Conservation (phyloP, 2,888 invertebrate genomes). For the Microplitis manilae region DNA sequence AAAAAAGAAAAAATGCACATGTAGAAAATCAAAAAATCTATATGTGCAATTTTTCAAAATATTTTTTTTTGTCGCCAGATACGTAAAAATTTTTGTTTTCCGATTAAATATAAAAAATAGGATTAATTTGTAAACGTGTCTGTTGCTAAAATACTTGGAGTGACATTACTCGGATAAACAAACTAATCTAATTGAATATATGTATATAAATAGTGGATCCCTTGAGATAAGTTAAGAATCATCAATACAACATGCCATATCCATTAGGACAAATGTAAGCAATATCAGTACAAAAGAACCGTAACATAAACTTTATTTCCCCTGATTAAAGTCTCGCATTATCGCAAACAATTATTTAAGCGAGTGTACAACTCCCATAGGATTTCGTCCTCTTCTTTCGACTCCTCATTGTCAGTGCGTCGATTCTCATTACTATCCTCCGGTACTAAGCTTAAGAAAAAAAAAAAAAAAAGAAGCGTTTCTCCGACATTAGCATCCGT, state of each 20-base stretch:
- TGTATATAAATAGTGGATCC: conserved; percentile 21
- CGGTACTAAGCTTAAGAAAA: background rate
- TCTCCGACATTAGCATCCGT: background rate
- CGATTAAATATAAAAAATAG: too few relatives aligned
- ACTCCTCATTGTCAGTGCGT: conserved; percentile 10
- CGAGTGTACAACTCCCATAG: conserved; percentile 13
- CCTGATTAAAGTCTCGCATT: conserved; percentile 32
- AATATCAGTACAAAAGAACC: background rate
- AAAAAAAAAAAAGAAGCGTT: background rate
- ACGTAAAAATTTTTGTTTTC: too few relatives aligned
- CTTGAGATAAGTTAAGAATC: background rate
- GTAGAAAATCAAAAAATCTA: too few relatives aligned
- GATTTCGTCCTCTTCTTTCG: background rate
- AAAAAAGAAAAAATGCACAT: too few relatives aligned
- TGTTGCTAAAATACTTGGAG: background rate
- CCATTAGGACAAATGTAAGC: conserved; percentile 30
- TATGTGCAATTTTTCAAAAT: too few relatives aligned
- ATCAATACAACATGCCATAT: conserved; percentile 5
- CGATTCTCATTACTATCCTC: background rate
- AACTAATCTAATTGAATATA: background rate
- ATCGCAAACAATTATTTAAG: conserved; percentile 40
- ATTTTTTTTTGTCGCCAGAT: too few relatives aligned
- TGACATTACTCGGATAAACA: conserved; percentile 2
- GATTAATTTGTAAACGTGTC: too few relatives aligned
- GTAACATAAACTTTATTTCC: background rate